phyloP scores from a whole-genome alignment of 2,888 invertebrate genomes.

The Pachymerium ferrugineum region DNA sequence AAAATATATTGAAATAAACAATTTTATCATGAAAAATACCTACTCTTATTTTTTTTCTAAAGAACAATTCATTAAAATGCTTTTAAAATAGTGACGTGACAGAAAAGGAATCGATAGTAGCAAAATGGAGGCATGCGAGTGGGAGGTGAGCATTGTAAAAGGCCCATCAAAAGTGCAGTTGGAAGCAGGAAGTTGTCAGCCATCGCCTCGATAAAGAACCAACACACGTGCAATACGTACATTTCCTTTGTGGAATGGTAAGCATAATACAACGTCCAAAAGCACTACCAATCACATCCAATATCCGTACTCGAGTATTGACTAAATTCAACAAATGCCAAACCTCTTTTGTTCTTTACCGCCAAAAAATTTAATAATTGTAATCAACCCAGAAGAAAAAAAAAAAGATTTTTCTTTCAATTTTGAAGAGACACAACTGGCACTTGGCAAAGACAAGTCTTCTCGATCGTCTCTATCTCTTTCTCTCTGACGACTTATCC shows the following conservation, averaged over 20 bases:
- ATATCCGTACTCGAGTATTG: neutral
- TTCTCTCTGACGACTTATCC: neutral
- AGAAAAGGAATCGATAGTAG: neutral
- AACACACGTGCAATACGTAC: neutral
- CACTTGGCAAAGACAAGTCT: neutral
- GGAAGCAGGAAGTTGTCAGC: slow-evolving; percentile 18
- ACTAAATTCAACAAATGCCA: neutral
- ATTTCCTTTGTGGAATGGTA: slow-evolving; percentile 3
- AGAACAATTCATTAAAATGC: neutral
- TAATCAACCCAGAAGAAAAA: no score
- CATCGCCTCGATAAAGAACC: neutral
- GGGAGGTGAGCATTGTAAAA: neutral
- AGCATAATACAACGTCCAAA: neutral
- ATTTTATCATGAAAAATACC: no score
- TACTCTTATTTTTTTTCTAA: no score
- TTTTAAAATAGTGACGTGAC: neutral
- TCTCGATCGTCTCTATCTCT: neutral
- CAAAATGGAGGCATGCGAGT: neutral
- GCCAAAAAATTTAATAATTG: no score
- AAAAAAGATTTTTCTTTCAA: neutral
- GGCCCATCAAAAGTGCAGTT: slow-evolving; percentile 3
- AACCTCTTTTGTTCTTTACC: neutral
- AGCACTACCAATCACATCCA: neutral
- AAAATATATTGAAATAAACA: no score
- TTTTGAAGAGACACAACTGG: neutral